Evolutionary conservation across 2,888 invertebrate genomes (phyloP).

Genomic region (Leptopterna dolabrata): DNA sequence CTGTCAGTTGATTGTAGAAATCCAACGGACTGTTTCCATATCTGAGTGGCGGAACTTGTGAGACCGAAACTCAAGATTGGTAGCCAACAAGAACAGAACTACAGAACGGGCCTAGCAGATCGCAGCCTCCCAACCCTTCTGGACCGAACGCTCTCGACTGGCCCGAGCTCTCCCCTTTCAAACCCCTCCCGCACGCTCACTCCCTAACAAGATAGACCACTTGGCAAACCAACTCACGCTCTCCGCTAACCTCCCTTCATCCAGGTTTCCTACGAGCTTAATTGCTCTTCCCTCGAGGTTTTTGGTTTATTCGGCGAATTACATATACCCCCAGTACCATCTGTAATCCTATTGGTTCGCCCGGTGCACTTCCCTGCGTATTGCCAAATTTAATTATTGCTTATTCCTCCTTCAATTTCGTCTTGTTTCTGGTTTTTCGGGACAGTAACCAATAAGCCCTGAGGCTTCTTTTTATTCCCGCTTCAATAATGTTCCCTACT

Average conservation of each 20-base stretch:
- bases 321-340: constrained; percentile 33
- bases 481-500: background rate
- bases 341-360: constrained; percentile 40
- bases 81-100: no score
- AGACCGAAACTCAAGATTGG: background rate
- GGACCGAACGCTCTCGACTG: background rate
- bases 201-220: constrained; percentile 51
- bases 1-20: no score
- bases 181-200: constrained; percentile 31
- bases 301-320: constrained; percentile 53
- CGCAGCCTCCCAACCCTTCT: background rate
- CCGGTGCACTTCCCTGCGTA: constrained; percentile 43
- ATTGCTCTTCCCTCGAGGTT: constrained; percentile 53
- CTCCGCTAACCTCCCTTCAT: background rate
- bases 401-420: background rate
- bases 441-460: constrained; percentile 13
- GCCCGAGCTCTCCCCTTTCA: background rate
- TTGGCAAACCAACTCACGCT: constrained; percentile 54
- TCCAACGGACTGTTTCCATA: no score
- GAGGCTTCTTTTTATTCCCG: background rate
- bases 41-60: no score
- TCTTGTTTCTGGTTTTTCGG: background rate
- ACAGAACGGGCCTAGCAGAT: no score
- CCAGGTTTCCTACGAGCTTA: constrained; percentile 26
- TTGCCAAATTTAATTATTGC: constrained; percentile 42